Conservation (phyloP, 2,888 invertebrate species). For the Homarus gammarus region DNA sequence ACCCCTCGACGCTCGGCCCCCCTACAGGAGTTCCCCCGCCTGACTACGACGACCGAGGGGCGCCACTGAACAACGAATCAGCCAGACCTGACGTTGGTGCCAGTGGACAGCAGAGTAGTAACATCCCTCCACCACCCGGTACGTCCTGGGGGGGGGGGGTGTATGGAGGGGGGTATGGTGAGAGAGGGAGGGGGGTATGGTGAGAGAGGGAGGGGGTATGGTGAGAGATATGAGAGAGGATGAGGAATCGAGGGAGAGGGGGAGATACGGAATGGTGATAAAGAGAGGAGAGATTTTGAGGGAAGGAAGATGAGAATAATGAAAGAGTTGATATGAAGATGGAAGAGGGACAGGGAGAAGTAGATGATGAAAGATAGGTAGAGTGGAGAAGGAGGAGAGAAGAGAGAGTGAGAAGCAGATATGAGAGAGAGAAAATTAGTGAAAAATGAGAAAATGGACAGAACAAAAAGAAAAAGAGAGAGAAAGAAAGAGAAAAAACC, state of each 20-base stretch:
- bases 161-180: not conserved
- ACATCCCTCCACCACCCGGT: constrained; percentile 51
- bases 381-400: not conserved
- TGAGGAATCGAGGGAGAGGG: too few species aligned
- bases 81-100: constrained; percentile 50
- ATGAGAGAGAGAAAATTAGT: too few species aligned
- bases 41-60: constrained; percentile 61
- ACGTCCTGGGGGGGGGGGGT: not conserved
- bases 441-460: too few species aligned
- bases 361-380: too few species aligned
- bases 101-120: constrained; percentile 26
- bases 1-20: constrained; percentile 3
- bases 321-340: too few species aligned
- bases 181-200: not conserved
- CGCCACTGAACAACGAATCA: constrained; percentile 59
- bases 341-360: too few species aligned
- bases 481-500: not conserved
- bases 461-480: too few species aligned
- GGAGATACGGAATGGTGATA: not conserved
- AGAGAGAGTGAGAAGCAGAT: not conserved
- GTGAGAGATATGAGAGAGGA: not conserved
- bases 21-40: constrained; percentile 75
- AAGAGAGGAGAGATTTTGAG: too few species aligned
- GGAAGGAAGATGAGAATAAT: too few species aligned
- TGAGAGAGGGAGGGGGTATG: not conserved